Percentiles rank a stretch among this genome's conserved stretches.
Evolutionary conservation across 2,888 invertebrate species (phyloP).

Genomic region (Philopedon plagiatum): DNA sequence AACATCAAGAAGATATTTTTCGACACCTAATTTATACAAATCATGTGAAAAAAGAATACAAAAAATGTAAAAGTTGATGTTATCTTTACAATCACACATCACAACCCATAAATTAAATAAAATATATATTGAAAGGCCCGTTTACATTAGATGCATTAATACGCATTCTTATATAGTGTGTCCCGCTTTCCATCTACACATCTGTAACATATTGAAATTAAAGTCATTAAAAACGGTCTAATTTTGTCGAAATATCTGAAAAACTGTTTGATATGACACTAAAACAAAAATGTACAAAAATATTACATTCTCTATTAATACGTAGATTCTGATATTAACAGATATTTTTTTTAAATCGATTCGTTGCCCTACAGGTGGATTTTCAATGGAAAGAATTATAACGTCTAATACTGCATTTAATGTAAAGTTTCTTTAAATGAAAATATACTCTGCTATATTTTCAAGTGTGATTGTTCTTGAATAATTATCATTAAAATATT

Average conservation of each 20-base stretch:
- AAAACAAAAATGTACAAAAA: neutral
- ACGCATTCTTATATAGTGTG: neutral
- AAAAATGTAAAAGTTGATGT: slow-evolving; percentile 30
- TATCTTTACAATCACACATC: slow-evolving; percentile 42
- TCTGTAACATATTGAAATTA: too few relatives aligned
- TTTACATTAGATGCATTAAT: too few relatives aligned
- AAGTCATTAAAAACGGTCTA: too few relatives aligned
- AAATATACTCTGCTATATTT: neutral
- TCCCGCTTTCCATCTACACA: too few relatives aligned
- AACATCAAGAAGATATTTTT: slow-evolving; percentile 8
- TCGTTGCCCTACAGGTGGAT: too few relatives aligned
- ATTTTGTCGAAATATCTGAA: too few relatives aligned
- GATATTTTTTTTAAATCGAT: too few relatives aligned
- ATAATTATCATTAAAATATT: neutral
- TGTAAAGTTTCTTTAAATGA: too few relatives aligned
- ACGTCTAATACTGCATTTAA: too few relatives aligned
- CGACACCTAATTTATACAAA: slow-evolving; percentile 31
- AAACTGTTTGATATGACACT: too few relatives aligned
- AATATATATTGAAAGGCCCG: neutral
- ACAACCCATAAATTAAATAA: slow-evolving; percentile 22
- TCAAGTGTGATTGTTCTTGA: slow-evolving; percentile 28
- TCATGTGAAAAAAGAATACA: slow-evolving; percentile 25
- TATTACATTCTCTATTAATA: neutral
- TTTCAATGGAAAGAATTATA: too few relatives aligned
- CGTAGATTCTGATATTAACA: neutral